Evolutionary conservation across 2,888 invertebrate genomes (phyloP).

Genomic region (Drosophila greeni): DNA sequence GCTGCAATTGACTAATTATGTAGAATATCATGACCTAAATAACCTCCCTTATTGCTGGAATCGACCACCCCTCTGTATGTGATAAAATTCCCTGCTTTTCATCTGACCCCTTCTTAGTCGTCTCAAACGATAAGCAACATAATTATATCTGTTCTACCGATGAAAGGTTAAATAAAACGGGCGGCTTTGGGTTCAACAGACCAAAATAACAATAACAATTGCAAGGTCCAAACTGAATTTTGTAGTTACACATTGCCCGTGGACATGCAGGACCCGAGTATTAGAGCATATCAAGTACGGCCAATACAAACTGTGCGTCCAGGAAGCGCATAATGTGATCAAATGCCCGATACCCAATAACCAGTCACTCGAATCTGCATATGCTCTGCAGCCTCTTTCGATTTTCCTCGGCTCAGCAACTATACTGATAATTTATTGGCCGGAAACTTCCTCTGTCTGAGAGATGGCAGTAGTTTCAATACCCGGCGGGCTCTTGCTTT

Average conservation of each 20-base stretch:
- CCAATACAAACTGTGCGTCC: slow-evolving; percentile 2
- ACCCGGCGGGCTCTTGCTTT: slow-evolving; percentile 15
- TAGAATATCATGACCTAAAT: background rate
- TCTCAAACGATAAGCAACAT: slow-evolving; percentile 34
- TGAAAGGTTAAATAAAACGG: slow-evolving; percentile 18
- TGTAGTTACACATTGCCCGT: slow-evolving; percentile 4
- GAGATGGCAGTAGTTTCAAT: background rate
- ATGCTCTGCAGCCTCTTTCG: background rate
- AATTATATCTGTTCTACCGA: slow-evolving; percentile 38
- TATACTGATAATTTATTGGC: slow-evolving; percentile 17
- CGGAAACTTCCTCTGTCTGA: slow-evolving; percentile 11
- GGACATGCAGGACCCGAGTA: background rate
- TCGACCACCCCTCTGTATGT: slow-evolving; percentile 12
- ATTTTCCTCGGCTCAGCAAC: background rate
- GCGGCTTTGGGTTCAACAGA: background rate
- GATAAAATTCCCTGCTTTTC: slow-evolving; percentile 28
- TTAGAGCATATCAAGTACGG: background rate
- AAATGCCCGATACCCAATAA: slow-evolving; percentile 13
- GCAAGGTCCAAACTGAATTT: slow-evolving; percentile 8
- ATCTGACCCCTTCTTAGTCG: background rate
- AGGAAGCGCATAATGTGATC: slow-evolving; percentile 20
- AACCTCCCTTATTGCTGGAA: slow-evolving; percentile 2
- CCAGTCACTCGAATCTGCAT: background rate
- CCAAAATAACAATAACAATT: slow-evolving; percentile 15
- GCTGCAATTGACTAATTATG: background rate